A percentile compares a stretch with the other conserved stretches of the same genome.
Evolutionary conservation across 1,140 invertebrate genomes (phyloP).

Genomic region (Bombus waltoni): DNA sequence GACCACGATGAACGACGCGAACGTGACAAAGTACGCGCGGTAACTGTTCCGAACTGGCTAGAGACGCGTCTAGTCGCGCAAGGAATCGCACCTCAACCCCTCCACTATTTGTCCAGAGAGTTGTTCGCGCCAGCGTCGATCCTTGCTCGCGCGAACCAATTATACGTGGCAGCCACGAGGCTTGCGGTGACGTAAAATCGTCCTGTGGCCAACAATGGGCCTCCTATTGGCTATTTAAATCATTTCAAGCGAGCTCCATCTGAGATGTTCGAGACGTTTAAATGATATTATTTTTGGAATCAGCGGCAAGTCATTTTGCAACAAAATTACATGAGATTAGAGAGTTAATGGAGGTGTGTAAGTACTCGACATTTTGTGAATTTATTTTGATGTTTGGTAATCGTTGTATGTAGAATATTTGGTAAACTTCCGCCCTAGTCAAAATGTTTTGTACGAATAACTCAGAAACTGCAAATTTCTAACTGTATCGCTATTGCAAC

Average conservation of each 20-base stretch:
- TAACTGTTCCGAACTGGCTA: constrained; percentile 48
- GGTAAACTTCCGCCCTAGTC: too few relatives aligned
- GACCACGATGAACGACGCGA: constrained; percentile 7
- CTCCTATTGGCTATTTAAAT: not conserved
- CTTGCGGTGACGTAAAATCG: not conserved
- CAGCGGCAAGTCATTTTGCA: not conserved
- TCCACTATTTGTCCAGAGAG: not conserved
- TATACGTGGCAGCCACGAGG: not conserved
- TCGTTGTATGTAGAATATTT: not conserved
- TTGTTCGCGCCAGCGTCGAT: not conserved
- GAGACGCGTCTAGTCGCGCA: constrained; percentile 29
- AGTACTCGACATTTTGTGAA: too few relatives aligned
- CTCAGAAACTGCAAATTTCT: too few relatives aligned
- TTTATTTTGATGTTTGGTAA: not conserved
- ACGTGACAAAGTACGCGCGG: constrained; percentile 51
- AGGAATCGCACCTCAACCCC: constrained; percentile 11
- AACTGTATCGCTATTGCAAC: too few relatives aligned
- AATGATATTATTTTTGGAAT: not conserved
- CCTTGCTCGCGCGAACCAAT: not conserved
- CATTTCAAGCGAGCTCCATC: not conserved
- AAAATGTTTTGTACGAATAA: too few relatives aligned
- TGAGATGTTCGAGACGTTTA: not conserved
- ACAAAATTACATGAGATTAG: not conserved
- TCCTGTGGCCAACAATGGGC: not conserved
- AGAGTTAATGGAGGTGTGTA: not conserved